Evolutionary conservation across 2,113 vertebrate species (phyloP).

Genomic region (Leptobrachium ailaonicum): DNA sequence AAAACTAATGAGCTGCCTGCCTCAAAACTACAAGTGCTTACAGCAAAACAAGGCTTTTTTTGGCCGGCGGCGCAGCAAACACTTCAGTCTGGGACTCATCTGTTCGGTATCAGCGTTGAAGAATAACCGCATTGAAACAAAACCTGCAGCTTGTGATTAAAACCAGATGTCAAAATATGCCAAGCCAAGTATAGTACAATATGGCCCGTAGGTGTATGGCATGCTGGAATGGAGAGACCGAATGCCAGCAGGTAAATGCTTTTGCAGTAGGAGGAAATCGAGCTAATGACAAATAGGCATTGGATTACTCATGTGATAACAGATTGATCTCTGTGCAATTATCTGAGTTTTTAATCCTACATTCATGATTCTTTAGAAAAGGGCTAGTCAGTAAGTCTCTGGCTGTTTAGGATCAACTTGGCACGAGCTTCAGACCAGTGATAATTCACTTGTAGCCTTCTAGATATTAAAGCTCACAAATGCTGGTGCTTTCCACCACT

Average conservation of each 20-base stretch:
- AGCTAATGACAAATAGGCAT: conserved; percentile 15
- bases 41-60: conserved; percentile 24
- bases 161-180: conserved; percentile 40
- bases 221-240: not conserved
- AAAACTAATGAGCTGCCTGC: conserved; percentile 37
- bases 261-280: not conserved
- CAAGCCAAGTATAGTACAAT: conserved; percentile 14
- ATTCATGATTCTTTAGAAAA: too few species aligned
- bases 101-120: conserved; percentile 32
- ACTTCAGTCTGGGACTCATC: conserved; percentile 33
- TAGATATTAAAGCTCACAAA: too few species aligned
- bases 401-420: too few species aligned
- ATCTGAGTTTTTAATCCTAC: too few species aligned
- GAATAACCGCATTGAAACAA: conserved; percentile 8
- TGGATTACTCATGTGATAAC: conserved; percentile 1
- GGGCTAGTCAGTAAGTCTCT: too few species aligned
- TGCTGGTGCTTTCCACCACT: too few species aligned
- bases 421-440: too few species aligned
- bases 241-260: conserved; percentile 28
- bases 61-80: conserved; percentile 31
- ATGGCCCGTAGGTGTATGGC: conserved; percentile 19
- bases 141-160: conserved; percentile 29
- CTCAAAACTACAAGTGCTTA: conserved; percentile 34
- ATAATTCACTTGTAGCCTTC: too few species aligned
- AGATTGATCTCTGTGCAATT: too few species aligned